Base-by-base conservation (phyloP, 2,797 vertebrate species). In the Cichlasoma orientale region DNA sequence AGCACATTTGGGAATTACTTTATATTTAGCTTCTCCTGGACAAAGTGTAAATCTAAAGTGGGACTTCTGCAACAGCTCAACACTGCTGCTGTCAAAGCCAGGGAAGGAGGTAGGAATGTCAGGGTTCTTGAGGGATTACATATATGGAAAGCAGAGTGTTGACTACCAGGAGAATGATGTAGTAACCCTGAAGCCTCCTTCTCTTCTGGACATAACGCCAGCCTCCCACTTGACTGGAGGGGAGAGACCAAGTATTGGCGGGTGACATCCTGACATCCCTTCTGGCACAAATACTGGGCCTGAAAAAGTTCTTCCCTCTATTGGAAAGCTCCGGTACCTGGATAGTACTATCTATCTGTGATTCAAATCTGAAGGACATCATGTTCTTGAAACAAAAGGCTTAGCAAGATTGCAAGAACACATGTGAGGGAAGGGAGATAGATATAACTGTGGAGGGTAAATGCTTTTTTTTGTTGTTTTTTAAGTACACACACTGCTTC, bases 1-100 rank as follows among this genome's bases (percentile, higher is more conserved):
- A 71, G 78, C 66, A 74, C 79, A 71, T 75, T 76, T 75, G 58
- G 75, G 82, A 84, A 74, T 77, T 74, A 66, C 57, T 82, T 88
- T 91, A 83, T 82, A 84, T 90, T 86, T 81, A 89, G 79, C 80
- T 69, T 59, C 74, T 57, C 54, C 72, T 77, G 70, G 80, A 85
- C 75, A 77, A 86, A 88, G 84, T 83, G 85, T 75, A 82, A 87
- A 87, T 79, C 71, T 80, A 81, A 85, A 82, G 74, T 75, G 80
- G 79, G 71, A 77, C 55, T 79, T 79, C 89, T 93, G 92, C 86
- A 92, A 92, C 75, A 87, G 81, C 79, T 91, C 91, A 92, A 88
- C 75, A 25, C 74, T 74, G 79, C 78, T 90, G 79, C 90, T 90
- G 88, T 89, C 86, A 89, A 90, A 90, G 71, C 74, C 80, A 66